Percentiles rank a stretch among this genome's conserved stretches.
Evolutionary conservation across 2,888 invertebrate genomes (phyloP).

Genomic region (Calameuta idolon): DNA sequence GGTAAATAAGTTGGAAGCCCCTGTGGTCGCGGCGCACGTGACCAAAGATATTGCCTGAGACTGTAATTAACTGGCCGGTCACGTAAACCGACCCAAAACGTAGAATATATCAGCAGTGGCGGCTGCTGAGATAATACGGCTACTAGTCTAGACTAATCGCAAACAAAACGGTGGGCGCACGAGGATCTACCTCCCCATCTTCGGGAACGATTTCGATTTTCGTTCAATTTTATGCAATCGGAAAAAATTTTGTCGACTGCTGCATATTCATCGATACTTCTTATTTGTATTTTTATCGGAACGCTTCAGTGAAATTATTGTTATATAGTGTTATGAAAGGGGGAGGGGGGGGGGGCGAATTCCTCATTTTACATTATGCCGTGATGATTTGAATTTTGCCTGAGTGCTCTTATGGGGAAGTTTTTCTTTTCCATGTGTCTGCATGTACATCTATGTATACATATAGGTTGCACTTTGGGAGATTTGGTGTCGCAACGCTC

Average conservation of each 20-base stretch:
- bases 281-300: too few relatives aligned
- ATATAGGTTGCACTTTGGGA: background rate
- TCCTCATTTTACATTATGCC: too few relatives aligned
- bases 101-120: background rate
- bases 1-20: background rate
- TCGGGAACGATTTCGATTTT: too few relatives aligned
- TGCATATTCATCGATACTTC: background rate
- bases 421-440: too few relatives aligned
- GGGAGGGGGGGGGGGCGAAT: too few relatives aligned
- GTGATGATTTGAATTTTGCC: too few relatives aligned
- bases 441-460: too few relatives aligned
- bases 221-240: too few relatives aligned
- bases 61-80: background rate
- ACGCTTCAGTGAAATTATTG: too few relatives aligned
- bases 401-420: too few relatives aligned
- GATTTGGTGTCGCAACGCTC: background rate
- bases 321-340: too few relatives aligned
- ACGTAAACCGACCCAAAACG: background rate
- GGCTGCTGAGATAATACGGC: background rate
- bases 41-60: background rate
- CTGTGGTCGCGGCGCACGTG: conserved; percentile 1
- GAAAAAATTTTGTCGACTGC: too few relatives aligned
- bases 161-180: background rate
- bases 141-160: background rate
- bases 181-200: background rate